Conservation (phyloP, 2,888 invertebrate species). For the Coenonympha glycerion region DNA sequence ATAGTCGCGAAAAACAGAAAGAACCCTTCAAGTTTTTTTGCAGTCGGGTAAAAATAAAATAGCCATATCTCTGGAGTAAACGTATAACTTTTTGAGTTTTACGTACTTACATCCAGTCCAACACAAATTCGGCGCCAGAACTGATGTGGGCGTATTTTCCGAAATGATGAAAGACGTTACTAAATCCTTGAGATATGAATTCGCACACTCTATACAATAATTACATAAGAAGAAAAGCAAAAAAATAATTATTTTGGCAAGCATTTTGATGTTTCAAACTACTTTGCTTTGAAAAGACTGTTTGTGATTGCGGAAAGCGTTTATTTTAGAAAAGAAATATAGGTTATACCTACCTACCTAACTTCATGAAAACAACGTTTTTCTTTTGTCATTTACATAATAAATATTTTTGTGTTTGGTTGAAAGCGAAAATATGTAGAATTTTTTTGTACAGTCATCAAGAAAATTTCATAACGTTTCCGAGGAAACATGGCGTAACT, state of each 20-base stretch:
- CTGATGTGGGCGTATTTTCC: constrained; percentile 43
- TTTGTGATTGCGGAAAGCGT: constrained; percentile 3
- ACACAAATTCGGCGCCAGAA: constrained; percentile 49
- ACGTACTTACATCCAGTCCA: constrained; percentile 54
- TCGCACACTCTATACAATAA: neutral
- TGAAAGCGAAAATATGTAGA: constrained; percentile 16
- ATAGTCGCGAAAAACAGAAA: too few species aligned
- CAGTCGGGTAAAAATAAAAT: too few species aligned
- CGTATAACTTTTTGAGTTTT: too few species aligned
- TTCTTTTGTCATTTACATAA: constrained; percentile 18
- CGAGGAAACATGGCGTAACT: too few species aligned
- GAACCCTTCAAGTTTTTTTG: too few species aligned
- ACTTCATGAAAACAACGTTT: too few species aligned
- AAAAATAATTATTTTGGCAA: constrained; percentile 4
- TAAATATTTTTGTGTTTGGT: constrained; percentile 20
- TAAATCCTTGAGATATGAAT: constrained; percentile 17
- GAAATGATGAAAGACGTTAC: constrained; percentile 39
- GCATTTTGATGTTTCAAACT: constrained; percentile 13
- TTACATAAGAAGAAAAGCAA: constrained; percentile 8
- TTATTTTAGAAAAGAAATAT: constrained; percentile 1
- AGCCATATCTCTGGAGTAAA: too few species aligned
- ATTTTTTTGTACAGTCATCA: constrained; percentile 20
- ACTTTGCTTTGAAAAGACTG: neutral
- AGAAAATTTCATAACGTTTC: neutral
- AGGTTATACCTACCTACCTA: too few species aligned